Base-by-base conservation (phyloP, 2,113 vertebrate species). In the Pitta sordida region DNA sequence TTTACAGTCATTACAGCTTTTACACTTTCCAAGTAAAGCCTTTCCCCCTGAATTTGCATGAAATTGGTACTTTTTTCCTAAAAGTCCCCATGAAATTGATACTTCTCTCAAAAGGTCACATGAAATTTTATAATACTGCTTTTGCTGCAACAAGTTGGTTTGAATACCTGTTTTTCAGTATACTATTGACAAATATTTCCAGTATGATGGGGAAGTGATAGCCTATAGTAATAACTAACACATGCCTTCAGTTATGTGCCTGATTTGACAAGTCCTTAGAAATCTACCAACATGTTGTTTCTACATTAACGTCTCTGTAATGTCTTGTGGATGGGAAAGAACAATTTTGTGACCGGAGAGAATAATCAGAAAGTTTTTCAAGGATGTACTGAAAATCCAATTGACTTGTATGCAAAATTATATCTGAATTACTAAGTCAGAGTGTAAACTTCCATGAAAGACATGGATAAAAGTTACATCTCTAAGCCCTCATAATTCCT, bases 1-100 rank as follows among this genome's bases (percentile, higher is more conserved):
- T 91, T 87, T 86, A 46, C 55, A 88, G 48, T 92, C 75, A 92
- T 95, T 92, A 86, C 58, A 88, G 75, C 48, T 80, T 95, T 93
- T 95, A 74, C 55, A 48, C 23, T 65, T 62, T 44, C 39, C 30
- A 90, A 91, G 49, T 77, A 86, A 96, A 95, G 75, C 49, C 41
- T 91, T 95, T 86, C 11, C 13, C 13, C 4, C 27, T 56, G 56
- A 93, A 90, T 90, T 96, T 92, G 48, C 80, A 93, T 94, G 43
- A 95, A 93, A 94, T 89, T 94, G 84, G 73, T 55, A 84, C 75
- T 43, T 69, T 64, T 90, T 94, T 49, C 39, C 48, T 59, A 64
- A 62, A 96, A 79, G n/a, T 88, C 52, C 27, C 74, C 55, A 75
- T 62, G 52, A 92, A 95, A 96, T 91, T 64, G 92, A 12, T 59